Evolutionary conservation across 2,797 vertebrate species (phyloP), one percentile per base, ranked within the genome.

Genomic region (Echeneis naucrates): DNA sequence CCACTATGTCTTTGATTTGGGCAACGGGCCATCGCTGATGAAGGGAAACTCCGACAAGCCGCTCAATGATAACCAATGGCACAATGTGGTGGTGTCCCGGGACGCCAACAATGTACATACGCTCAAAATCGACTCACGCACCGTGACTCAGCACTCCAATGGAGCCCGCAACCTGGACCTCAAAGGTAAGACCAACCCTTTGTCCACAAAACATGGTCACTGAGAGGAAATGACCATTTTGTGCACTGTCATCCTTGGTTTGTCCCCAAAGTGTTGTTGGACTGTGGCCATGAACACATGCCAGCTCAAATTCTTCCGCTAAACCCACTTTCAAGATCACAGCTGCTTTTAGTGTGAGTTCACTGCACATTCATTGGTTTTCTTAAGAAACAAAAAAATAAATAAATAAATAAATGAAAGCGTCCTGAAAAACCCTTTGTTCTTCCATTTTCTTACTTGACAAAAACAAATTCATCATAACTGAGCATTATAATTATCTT

Each of bases 31-130:
- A 0, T 97, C 97, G 4, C 90, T 98, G 50, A 98, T 98, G 97
- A 98, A 98, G 94, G 97, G 97, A 45, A 99, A 99, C 93, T 98
- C 97, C 0, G 97, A 98, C 91, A 96, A 97, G 84, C 95, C 95
- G 0, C 95, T 98, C 70, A 97, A 96, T 42, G 97, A 99, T 92
- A 98, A 98, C 90, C 97, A 97, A 84, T 99, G 97, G 97, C 97
- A 99, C 93, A 97, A 97, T 1, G 97, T 98, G 92, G 94, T 97
- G 86, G 96, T 99, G 82, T 97, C 97, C 32, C 92, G 97, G 27
- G 97, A 98, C 72, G 95, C 94, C 1, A 96, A 94, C 81, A 96
- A 97, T 4, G 94, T 97, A 45, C 97, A 99, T 83, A 98, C 91
- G 0, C 95, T 98, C 55, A 96, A 97, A 89, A 97, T 99, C 13